These are phyloP conservation scores for Schlechtendalia chinensis DNA, from an alignment of 1,140 invertebrate species.

Conservation along the genomic window DNA sequence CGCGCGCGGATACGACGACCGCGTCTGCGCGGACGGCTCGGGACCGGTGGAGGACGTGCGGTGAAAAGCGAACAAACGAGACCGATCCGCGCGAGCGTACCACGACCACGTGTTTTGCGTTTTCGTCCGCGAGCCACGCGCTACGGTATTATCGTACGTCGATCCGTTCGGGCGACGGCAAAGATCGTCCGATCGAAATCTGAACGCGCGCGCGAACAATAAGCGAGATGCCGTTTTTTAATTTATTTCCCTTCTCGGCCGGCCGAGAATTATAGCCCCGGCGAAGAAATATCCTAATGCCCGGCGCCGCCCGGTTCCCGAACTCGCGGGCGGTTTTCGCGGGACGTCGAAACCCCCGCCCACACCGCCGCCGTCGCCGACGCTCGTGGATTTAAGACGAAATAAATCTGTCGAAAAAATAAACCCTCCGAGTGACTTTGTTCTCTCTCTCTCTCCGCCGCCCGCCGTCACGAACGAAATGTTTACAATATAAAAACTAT, in stretches of 20 bases:
- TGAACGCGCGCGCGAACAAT: conserved; percentile 8
- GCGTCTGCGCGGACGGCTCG: neutral
- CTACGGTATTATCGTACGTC: neutral
- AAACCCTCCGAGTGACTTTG: neutral
- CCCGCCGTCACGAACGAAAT: neutral
- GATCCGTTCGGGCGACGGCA: neutral
- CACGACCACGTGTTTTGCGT: neutral
- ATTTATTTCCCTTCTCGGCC: neutral
- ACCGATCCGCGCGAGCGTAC: too few relatives aligned
- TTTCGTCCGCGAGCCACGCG: neutral
- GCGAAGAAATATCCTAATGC: conserved; percentile 21
- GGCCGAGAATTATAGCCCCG: neutral
- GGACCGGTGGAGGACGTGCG: neutral
- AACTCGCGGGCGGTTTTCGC: neutral
- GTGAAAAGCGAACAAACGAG: neutral
- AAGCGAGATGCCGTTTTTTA: neutral
- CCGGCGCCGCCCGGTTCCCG: neutral
- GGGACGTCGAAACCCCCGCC: neutral
- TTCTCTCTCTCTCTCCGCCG: too few relatives aligned
- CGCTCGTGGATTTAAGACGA: conserved; percentile 19
- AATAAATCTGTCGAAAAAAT: conserved; percentile 40
- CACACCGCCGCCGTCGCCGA: neutral
- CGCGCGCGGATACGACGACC: neutral
- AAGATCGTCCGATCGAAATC: conserved; percentile 43
- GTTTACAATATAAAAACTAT: neutral